These are phyloP conservation scores for Okamejei kenojei DNA, from an alignment of 2,797 vertebrate genomes.

Conservation along the genomic window DNA sequence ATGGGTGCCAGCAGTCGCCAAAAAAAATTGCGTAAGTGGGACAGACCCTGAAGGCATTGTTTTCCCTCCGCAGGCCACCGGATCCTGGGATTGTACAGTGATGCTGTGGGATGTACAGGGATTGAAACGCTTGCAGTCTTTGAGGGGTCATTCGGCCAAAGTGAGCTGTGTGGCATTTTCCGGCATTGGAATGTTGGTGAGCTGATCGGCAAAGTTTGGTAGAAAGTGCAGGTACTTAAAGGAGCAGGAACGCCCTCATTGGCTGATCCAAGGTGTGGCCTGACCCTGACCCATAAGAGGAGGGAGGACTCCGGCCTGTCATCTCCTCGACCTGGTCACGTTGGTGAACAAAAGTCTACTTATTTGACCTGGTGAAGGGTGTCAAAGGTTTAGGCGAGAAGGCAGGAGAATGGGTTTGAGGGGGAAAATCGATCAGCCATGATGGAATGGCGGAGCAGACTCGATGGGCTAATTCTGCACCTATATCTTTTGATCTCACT, in stretches of 20 bases:
- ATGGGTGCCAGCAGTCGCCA: too few species aligned
- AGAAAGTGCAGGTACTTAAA: background rate
- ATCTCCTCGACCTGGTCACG: too few species aligned
- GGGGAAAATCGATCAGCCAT: too few species aligned
- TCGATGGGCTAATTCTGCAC: too few species aligned
- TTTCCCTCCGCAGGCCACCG: conserved; percentile 48
- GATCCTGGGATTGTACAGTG: conserved; percentile 53
- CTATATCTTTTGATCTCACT: too few species aligned
- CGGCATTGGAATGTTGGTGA: conserved; percentile 44
- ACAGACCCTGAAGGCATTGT: background rate
- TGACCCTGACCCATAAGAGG: background rate
- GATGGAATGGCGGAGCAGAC: too few species aligned
- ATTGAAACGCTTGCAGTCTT: background rate
- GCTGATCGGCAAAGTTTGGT: background rate
- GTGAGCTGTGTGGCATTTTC: conserved; percentile 48
- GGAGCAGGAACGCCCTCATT: background rate
- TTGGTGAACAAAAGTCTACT: too few species aligned
- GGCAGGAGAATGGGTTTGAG: too few species aligned
- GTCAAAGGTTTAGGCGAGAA: too few species aligned
- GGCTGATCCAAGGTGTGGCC: background rate
- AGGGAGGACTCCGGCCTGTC: background rate
- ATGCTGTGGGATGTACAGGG: conserved; percentile 47
- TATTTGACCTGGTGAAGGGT: too few species aligned
- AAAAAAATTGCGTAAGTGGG: too few species aligned
- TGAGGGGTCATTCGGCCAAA: conserved; percentile 48